These are phyloP conservation scores for Boulengeromyrus knoepffleri DNA, from an alignment of 2,113 vertebrate species.

Conservation along the genomic window DNA sequence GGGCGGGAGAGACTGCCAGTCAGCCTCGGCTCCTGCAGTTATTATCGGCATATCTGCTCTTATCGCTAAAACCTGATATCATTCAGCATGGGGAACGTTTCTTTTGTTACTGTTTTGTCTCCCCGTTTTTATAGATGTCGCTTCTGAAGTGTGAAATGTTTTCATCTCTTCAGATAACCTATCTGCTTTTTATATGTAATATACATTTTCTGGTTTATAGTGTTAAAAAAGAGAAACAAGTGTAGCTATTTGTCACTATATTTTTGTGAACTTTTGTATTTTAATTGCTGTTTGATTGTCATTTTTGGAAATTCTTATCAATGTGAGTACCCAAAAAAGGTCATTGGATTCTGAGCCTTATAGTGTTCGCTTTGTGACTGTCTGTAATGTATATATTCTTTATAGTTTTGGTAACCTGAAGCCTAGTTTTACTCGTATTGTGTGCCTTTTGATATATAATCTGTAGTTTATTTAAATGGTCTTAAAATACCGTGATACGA, in stretches of 20 bases:
- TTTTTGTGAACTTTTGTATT: slow-evolving; percentile 85
- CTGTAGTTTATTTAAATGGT: slow-evolving; percentile 48
- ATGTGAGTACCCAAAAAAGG: slow-evolving; percentile 23
- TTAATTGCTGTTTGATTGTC: slow-evolving; percentile 79
- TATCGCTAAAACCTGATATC: slow-evolving; percentile 59
- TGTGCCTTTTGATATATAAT: slow-evolving; percentile 50
- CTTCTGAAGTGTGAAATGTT: slow-evolving; percentile 52
- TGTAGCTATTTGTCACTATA: slow-evolving; percentile 77
- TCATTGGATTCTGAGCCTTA: slow-evolving; percentile 43
- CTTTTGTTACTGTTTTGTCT: not conserved
- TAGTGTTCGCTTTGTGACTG: slow-evolving; percentile 37
- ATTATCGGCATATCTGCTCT: slow-evolving; percentile 46
- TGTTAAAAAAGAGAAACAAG: slow-evolving; percentile 69
- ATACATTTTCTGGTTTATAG: slow-evolving; percentile 74
- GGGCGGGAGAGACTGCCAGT: slow-evolving; percentile 43
- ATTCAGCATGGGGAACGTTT: slow-evolving; percentile 70
- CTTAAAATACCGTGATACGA: slow-evolving; percentile 38
- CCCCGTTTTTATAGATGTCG: slow-evolving; percentile 59
- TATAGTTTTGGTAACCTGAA: slow-evolving; percentile 34
- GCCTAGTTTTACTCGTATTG: slow-evolving; percentile 40
- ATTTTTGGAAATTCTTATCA: slow-evolving; percentile 66
- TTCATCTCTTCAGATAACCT: slow-evolving; percentile 40
- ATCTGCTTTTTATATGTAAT: slow-evolving; percentile 68
- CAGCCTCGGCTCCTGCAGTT: slow-evolving; percentile 50
- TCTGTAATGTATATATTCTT: slow-evolving; percentile 35